These are phyloP conservation scores for Thecocarcelia acutangulata DNA, from an alignment of 2,888 invertebrate genomes.

Conservation along the genomic window DNA sequence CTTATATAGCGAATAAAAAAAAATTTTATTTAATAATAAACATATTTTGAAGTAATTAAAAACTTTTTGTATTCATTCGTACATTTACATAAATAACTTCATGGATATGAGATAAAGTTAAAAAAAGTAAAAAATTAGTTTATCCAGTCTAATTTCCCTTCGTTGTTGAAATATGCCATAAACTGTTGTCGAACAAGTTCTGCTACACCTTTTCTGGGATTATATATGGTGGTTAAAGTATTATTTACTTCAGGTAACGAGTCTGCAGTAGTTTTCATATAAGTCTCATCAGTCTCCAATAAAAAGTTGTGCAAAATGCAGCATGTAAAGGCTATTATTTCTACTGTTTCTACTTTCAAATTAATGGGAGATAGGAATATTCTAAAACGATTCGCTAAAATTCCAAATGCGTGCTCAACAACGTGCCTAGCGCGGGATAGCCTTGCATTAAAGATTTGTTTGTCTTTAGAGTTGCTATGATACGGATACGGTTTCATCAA, in stretches of 20 bases:
- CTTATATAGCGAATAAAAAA: no score
- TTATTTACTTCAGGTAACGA: neutral
- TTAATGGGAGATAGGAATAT: slow-evolving; percentile 21
- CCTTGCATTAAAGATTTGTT: slow-evolving; percentile 37
- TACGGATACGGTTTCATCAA: slow-evolving; percentile 65
- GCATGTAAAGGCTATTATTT: slow-evolving; percentile 13
- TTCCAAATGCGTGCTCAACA: slow-evolving; percentile 39
- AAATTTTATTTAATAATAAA: no score
- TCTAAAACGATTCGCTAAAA: slow-evolving; percentile 25
- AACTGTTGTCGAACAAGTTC: slow-evolving; percentile 13
- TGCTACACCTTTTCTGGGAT: slow-evolving; percentile 5
- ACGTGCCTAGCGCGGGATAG: slow-evolving; percentile 46
- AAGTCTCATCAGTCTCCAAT: slow-evolving; percentile 9
- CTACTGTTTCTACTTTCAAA: slow-evolving; percentile 16
- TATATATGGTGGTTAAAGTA: neutral
- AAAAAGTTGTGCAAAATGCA: slow-evolving; percentile 30
- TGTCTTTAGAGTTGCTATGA: slow-evolving; percentile 21
- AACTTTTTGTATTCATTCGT: no score
- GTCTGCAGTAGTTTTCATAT: slow-evolving; percentile 1
- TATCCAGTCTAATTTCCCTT: slow-evolving; percentile 24
- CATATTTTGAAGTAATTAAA: no score
- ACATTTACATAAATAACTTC: no score
- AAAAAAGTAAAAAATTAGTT: no score
- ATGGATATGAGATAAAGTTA: no score
- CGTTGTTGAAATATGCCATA: slow-evolving; percentile 5